Evolutionary conservation across 2,888 invertebrate genomes (phyloP).

Genomic region (Spodoptera picta): DNA sequence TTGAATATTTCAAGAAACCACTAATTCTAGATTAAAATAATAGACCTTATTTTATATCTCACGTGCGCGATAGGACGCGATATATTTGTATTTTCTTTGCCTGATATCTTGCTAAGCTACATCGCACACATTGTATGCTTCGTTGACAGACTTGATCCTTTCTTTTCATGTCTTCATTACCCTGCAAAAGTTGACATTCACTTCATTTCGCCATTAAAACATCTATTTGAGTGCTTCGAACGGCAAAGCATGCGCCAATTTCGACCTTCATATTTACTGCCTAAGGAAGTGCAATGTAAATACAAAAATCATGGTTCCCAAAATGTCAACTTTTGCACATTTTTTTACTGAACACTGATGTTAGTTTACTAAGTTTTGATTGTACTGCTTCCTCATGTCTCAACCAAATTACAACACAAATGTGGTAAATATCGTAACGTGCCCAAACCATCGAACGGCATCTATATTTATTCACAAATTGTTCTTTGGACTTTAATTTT

Average conservation of each 20-base stretch:
- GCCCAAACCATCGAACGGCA: slow-evolving; percentile 22
- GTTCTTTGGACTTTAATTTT: slow-evolving; percentile 40
- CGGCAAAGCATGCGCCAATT: slow-evolving; percentile 44
- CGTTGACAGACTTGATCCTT: slow-evolving; percentile 9
- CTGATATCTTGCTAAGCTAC: slow-evolving; percentile 4
- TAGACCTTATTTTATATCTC: not conserved
- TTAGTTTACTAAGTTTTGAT: slow-evolving; percentile 38
- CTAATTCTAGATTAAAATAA: not conserved
- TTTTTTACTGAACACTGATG: slow-evolving; percentile 16
- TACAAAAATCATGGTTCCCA: slow-evolving; percentile 41
- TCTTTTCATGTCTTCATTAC: slow-evolving; percentile 11
- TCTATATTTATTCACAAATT: slow-evolving; percentile 39
- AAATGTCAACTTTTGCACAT: slow-evolving; percentile 45
- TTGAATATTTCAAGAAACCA: not conserved
- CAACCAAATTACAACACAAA: slow-evolving; percentile 14
- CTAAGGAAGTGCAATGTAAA: slow-evolving; percentile 32
- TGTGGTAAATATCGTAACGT: slow-evolving; percentile 27
- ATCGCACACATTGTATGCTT: slow-evolving; percentile 17
- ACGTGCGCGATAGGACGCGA: slow-evolving; percentile 1
- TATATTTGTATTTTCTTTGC: not conserved
- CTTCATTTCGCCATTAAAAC: slow-evolving; percentile 23
- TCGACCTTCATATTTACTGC: slow-evolving; percentile 28
- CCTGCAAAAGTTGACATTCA: slow-evolving; percentile 48
- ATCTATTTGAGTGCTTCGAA: slow-evolving; percentile 1
- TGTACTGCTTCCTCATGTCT: slow-evolving; percentile 28